phyloP scores from a whole-genome alignment of 2,113 vertebrate species.

The Alethe diademata region DNA sequence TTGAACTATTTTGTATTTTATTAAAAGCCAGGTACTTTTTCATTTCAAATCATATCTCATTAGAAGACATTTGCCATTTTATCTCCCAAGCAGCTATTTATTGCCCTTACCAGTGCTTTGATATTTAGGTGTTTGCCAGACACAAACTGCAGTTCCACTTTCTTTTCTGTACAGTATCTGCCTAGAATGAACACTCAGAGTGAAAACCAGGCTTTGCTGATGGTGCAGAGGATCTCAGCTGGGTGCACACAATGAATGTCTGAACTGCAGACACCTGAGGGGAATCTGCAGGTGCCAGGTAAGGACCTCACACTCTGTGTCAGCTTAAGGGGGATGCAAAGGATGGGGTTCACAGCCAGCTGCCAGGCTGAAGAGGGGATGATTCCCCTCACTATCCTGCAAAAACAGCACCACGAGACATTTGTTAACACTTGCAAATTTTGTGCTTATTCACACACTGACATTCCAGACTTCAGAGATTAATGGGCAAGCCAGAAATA shows the following conservation, averaged over 20 bases:
- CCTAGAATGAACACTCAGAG: neutral
- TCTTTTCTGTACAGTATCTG: neutral
- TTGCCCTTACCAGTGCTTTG: neutral
- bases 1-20: neutral
- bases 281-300: neutral
- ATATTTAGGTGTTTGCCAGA: neutral
- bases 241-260: neutral
- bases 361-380: neutral
- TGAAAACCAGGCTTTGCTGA: neutral
- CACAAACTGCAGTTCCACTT: neutral
- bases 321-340: neutral
- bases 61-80: neutral
- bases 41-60: neutral
- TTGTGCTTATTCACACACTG: neutral
- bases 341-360: neutral
- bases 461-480: neutral
- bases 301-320: neutral
- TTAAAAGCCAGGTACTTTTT: neutral
- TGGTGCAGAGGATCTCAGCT: neutral
- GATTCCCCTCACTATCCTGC: accelerated
- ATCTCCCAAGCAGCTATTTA: neutral
- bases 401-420: neutral
- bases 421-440: neutral
- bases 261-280: neutral
- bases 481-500: neutral